Evolutionary conservation across 2,113 vertebrate genomes (phyloP).

Genomic region (Dromaius novaehollandiae): DNA sequence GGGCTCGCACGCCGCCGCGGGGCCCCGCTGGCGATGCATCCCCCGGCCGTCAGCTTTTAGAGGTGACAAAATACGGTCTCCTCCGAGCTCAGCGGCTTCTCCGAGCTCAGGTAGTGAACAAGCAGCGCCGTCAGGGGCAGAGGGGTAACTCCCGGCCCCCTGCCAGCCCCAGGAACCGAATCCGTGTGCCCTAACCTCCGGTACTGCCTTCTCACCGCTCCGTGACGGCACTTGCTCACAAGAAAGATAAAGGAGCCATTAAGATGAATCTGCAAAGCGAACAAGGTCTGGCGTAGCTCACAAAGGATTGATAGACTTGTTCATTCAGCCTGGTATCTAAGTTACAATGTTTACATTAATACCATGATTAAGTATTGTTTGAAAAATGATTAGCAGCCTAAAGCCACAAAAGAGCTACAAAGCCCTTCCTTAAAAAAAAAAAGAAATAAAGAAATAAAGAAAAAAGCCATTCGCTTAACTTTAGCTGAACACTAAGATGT

Average conservation of each 20-base stretch:
- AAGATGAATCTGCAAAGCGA: background rate
- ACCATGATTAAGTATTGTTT: fast-evolving
- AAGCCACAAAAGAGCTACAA: background rate
- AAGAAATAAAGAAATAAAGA: no score
- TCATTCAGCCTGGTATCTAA: fast-evolving
- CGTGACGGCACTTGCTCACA: fast-evolving
- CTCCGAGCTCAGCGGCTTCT: no score
- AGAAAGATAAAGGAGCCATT: background rate
- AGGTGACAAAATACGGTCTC: no score
- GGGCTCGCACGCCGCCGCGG: no score
- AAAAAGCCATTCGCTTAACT: background rate
- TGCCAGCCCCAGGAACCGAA: no score
- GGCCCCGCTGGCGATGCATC: no score
- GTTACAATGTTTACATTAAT: fast-evolving
- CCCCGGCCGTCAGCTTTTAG: no score
- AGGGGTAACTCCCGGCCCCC: no score
- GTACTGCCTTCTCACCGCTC: no score
- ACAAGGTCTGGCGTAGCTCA: fast-evolving
- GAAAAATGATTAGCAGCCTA: background rate
- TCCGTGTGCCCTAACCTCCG: no score
- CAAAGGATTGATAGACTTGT: fast-evolving
- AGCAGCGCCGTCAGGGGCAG: no score
- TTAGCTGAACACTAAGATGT: background rate
- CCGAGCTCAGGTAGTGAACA: no score
- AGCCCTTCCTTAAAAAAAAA: background rate